Percentiles rank a stretch among this genome's conserved stretches.
phyloP scores from a whole-genome alignment of 2,797 vertebrate genomes.

The Dicrostonyx torquatus region DNA sequence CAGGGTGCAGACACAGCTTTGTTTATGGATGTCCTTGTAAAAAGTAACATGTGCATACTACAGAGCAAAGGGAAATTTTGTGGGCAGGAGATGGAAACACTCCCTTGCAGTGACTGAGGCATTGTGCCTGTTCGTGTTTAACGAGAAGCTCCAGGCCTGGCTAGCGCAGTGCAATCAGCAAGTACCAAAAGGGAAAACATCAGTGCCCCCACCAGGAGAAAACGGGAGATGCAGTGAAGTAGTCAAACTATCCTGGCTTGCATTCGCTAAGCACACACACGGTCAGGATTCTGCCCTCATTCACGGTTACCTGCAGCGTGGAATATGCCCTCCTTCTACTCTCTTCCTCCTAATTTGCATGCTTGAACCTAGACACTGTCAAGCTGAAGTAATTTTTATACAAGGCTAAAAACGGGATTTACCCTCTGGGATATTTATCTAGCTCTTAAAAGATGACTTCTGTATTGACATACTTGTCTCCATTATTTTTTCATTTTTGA shows the following conservation, averaged over 20 bases:
- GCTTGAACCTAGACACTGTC: not conserved
- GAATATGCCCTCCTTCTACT: not conserved
- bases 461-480: not conserved
- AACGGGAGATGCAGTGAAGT: not conserved
- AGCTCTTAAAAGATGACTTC: not conserved
- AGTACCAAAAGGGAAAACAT: not conserved
- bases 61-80: not conserved
- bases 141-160: not conserved
- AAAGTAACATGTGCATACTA: not conserved
- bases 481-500: not conserved
- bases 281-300: slow-evolving; percentile 3
- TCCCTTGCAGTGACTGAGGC: not conserved
- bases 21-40: not conserved
- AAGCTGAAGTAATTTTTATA: not conserved
- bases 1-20: not conserved
- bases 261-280: not conserved
- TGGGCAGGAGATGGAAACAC: not conserved
- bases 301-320: not conserved
- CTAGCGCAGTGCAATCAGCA: not conserved
- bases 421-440: not conserved
- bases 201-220: slow-evolving; percentile 1
- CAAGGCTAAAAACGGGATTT: not conserved
- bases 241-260: not conserved
- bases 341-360: not conserved
- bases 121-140: not conserved